These are phyloP conservation scores for Oryzias curvinotus DNA, from an alignment of 2,113 vertebrate species.

Conservation along the genomic window DNA sequence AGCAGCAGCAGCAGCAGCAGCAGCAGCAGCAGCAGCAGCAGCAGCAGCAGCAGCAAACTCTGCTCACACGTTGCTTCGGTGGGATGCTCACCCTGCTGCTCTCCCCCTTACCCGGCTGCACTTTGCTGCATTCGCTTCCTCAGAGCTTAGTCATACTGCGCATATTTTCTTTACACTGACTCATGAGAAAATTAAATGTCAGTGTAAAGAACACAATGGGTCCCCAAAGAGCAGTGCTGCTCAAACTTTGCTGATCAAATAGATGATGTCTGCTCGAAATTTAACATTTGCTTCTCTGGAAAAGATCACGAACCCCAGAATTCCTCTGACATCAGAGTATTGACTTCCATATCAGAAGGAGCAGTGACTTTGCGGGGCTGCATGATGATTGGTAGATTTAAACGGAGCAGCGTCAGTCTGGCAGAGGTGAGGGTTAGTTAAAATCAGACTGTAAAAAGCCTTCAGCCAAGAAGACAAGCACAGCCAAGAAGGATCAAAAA, in stretches of 20 bases:
- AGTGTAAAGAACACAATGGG: slow-evolving; percentile 6
- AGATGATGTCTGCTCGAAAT: not conserved
- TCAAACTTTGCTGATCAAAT: slow-evolving; percentile 19
- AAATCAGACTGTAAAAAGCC: no score
- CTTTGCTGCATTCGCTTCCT: not conserved
- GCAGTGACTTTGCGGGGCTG: slow-evolving; percentile 2
- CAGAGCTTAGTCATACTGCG: not conserved
- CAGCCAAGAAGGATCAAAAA: no score
- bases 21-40: no score
- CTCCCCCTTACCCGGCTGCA: not conserved
- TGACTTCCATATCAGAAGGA: not conserved
- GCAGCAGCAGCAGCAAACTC: slow-evolving; percentile 8
- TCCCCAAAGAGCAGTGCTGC: not conserved
- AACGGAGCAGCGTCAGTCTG: no score
- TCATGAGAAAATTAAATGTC: slow-evolving; percentile 15
- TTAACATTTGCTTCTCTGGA: not conserved
- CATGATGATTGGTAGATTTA: not conserved
- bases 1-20: no score
- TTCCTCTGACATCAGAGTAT: not conserved
- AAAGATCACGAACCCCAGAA: not conserved
- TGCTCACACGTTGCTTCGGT: slow-evolving; percentile 6
- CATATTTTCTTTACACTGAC: not conserved
- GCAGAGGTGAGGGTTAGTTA: no score
- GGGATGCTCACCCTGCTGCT: slow-evolving; percentile 10
- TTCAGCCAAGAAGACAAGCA: no score